These are phyloP conservation scores for Adoxophyes honmai DNA, from an alignment of 1,140 invertebrate genomes.

Conservation along the genomic window DNA sequence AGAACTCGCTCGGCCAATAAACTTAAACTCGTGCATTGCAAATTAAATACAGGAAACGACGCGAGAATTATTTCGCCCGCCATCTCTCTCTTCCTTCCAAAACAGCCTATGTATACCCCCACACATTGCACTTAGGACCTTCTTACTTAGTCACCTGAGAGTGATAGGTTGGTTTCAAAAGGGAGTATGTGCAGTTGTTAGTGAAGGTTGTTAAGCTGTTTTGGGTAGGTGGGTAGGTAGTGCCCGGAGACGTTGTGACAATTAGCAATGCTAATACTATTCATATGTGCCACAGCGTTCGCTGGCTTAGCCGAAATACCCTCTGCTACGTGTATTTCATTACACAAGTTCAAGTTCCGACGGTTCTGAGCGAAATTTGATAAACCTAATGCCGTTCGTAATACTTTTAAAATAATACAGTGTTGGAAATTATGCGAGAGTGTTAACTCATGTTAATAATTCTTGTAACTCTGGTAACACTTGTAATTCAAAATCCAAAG, in stretches of 20 bases:
- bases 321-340: neutral
- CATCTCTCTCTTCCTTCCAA: too few relatives aligned
- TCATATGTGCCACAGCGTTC: neutral
- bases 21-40: constrained; percentile 7
- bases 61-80: too few relatives aligned
- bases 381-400: too few relatives aligned
- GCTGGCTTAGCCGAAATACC: neutral
- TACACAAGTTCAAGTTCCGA: neutral
- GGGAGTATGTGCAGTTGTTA: neutral
- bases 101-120: neutral
- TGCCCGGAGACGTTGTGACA: constrained; percentile 8
- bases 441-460: too few relatives aligned
- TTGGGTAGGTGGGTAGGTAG: neutral
- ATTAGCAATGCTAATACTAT: constrained; percentile 13
- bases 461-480: too few relatives aligned
- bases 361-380: too few relatives aligned
- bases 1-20: constrained; percentile 8
- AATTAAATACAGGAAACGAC: neutral
- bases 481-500: too few relatives aligned
- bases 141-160: too few relatives aligned
- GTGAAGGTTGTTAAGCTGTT: neutral
- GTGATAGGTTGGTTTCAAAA: neutral
- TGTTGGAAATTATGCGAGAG: too few relatives aligned
- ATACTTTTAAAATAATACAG: too few relatives aligned
- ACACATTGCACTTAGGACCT: too few relatives aligned